Conservation (phyloP, 2,797 vertebrate genomes). For the Staurois parvus region DNA sequence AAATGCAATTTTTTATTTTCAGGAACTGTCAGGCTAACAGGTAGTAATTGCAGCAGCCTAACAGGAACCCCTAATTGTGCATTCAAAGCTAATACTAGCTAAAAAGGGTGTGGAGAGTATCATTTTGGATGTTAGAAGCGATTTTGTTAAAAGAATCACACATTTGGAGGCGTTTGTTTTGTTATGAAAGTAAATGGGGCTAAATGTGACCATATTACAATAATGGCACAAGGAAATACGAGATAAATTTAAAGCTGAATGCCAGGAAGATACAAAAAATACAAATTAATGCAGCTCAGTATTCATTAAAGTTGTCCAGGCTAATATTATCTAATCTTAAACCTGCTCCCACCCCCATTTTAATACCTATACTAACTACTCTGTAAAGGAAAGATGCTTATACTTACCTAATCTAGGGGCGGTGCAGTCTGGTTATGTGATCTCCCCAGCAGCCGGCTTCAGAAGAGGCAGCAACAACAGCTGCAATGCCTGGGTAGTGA, state of each 20-base stretch:
- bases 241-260: no score
- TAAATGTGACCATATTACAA: background rate
- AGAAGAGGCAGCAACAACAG: no score
- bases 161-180: background rate
- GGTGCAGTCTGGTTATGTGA: no score
- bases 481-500: no score
- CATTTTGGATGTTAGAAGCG: background rate
- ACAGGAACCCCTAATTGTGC: constrained; percentile 23
- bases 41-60: constrained; percentile 34
- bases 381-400: no score
- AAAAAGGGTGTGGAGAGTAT: constrained; percentile 33
- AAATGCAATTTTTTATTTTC: constrained; percentile 4
- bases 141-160: background rate
- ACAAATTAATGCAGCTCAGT: no score
- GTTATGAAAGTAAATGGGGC: background rate
- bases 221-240: background rate
- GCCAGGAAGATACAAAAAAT: background rate
- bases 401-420: no score
- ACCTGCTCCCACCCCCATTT: no score
- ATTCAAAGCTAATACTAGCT: constrained; percentile 30
- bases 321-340: no score
- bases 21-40: constrained; percentile 28
- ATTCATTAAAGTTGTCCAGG: no score
- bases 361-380: no score
- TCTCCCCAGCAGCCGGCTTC: no score